Conservation (phyloP, 2,113 vertebrate genomes). For the Motacilla tschutschensis region DNA sequence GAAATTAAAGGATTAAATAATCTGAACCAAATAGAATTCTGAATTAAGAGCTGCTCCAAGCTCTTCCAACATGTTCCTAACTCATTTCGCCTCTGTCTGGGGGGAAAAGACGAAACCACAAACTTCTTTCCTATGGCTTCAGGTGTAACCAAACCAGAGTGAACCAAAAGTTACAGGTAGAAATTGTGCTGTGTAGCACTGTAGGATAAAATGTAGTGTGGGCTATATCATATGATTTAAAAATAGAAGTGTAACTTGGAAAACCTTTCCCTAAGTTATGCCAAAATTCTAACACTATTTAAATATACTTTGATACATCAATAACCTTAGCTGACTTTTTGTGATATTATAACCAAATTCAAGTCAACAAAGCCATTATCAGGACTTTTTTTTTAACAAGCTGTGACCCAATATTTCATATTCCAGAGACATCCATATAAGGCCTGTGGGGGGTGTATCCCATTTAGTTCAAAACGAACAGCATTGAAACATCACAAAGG, state of each 20-base stretch:
- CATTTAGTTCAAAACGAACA: background rate
- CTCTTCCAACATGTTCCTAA: background rate
- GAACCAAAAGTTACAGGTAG: background rate
- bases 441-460: background rate
- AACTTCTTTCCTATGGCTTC: background rate
- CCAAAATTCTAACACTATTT: background rate
- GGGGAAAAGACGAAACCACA: background rate
- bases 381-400: background rate
- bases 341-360: background rate
- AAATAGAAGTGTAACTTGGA: background rate
- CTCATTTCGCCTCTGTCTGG: background rate
- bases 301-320: background rate
- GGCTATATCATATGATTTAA: background rate
- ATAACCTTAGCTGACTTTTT: background rate
- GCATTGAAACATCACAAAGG: background rate
- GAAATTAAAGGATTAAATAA: background rate
- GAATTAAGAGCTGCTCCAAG: background rate
- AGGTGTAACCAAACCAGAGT: background rate
- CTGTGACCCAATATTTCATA: background rate
- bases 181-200: background rate
- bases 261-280: background rate
- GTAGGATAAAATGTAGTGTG: background rate
- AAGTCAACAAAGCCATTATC: background rate
- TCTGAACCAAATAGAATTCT: background rate
- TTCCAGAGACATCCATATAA: background rate